Evolutionary conservation across 2,888 invertebrate genomes (phyloP).

Genomic region (Drosophila heteroneura): DNA sequence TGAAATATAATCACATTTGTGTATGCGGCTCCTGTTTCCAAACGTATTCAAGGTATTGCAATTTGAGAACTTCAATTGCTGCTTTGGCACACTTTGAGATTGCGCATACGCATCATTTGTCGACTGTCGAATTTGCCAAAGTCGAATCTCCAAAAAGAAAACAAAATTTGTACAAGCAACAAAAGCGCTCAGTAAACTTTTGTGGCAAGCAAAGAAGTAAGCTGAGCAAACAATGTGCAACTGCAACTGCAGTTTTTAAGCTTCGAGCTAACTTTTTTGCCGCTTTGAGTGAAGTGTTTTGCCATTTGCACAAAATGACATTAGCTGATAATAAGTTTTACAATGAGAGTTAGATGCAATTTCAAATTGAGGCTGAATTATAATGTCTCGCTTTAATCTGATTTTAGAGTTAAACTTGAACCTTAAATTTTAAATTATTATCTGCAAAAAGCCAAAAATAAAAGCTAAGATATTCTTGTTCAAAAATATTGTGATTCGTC

Average conservation of each 20-base stretch:
- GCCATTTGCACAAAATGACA: conserved; percentile 23
- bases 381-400: neutral
- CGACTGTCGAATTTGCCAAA: conserved; percentile 21
- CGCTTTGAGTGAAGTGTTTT: conserved; percentile 22
- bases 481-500: neutral
- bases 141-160: conserved; percentile 15
- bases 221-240: conserved; percentile 16
- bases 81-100: conserved; percentile 28
- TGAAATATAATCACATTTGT: conserved; percentile 53
- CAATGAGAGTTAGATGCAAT: neutral
- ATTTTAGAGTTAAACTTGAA: too few species aligned
- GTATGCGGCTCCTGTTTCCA: conserved; percentile 9
- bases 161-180: conserved; percentile 8
- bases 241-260: conserved; percentile 10
- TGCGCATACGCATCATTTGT: conserved; percentile 43
- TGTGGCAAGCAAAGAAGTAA: conserved; percentile 18
- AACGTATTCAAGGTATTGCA: conserved; percentile 12
- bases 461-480: neutral
- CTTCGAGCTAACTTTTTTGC: conserved; percentile 1
- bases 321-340: conserved; percentile 9
- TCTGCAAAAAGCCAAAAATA: neutral
- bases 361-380: neutral
- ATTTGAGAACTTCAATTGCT: conserved; percentile 38
- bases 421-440: neutral
- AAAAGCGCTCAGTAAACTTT: conserved; percentile 20